phyloP scores from a whole-genome alignment of 2,113 vertebrate genomes.

The Albula glossodonta region DNA sequence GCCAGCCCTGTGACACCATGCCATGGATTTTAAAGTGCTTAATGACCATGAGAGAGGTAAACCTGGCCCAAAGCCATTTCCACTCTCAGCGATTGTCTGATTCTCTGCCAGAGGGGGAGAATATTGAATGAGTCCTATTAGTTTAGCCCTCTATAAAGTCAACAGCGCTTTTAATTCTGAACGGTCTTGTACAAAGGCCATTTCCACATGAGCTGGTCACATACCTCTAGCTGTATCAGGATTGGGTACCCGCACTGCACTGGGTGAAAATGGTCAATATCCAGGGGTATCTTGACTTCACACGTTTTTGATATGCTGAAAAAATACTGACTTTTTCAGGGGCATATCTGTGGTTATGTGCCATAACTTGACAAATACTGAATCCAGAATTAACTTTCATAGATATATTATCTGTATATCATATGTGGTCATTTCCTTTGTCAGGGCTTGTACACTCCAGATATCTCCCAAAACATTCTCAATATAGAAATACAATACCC shows the following conservation, averaged over 20 bases:
- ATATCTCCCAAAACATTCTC: no score
- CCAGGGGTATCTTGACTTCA: no score
- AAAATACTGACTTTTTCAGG: no score
- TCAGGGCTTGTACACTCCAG: no score
- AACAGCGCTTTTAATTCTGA: conserved; percentile 65
- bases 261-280: no score
- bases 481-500: no score
- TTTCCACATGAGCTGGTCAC: conserved; percentile 22
- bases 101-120: conserved; percentile 43
- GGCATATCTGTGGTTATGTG: no score
- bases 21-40: conserved; percentile 56
- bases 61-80: conserved; percentile 57
- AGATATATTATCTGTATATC: no score
- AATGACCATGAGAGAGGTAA: conserved; percentile 50
- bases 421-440: no score
- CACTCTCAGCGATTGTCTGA: conserved; percentile 25
- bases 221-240: conserved; percentile 53
- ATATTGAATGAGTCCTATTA: conserved; percentile 68
- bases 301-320: no score
- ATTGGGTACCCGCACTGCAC: neutral
- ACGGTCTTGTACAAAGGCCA: conserved; percentile 55
- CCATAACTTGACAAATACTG: no score
- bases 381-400: no score
- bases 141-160: conserved; percentile 62
- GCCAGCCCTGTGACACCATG: conserved; percentile 51